These are phyloP conservation scores for Sebastes minor DNA, from an alignment of 2,797 vertebrate species.

Conservation along the genomic window DNA sequence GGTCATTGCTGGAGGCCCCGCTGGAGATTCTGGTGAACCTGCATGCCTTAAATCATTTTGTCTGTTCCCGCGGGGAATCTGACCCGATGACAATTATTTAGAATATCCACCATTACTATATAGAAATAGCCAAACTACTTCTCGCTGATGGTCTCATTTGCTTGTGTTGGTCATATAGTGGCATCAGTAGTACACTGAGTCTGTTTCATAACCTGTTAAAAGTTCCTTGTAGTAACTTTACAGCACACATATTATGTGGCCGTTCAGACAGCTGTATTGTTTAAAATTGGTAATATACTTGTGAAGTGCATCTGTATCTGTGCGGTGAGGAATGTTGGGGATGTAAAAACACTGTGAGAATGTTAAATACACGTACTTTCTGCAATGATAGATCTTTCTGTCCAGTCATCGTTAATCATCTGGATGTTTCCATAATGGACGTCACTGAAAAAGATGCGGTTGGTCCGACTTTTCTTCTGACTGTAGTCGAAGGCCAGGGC, in stretches of 20 bases:
- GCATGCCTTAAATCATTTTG: no score
- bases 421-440: constrained; percentile 98
- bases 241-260: neutral
- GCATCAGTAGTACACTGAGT: no score
- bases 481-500: constrained; percentile 94
- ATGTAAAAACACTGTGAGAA: neutral
- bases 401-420: constrained; percentile 96
- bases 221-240: neutral
- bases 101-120: no score
- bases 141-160: no score
- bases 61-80: no score
- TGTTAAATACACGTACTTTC: constrained; percentile 89
- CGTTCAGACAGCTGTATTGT: neutral
- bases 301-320: neutral
- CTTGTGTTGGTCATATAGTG: no score
- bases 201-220: no score
- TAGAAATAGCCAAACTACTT: no score
- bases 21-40: no score
- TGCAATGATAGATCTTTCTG: constrained; percentile 87
- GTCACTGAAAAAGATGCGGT: constrained; percentile 98
- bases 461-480: constrained; percentile 86
- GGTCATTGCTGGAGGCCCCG: no score
- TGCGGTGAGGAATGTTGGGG: neutral
- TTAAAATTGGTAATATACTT: neutral
- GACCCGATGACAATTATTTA: no score